Percentiles rank a stretch among this genome's conserved stretches.
Evolutionary conservation across 2,113 vertebrate species (phyloP).

Genomic region (Protobothrops mucrosquamatus): DNA sequence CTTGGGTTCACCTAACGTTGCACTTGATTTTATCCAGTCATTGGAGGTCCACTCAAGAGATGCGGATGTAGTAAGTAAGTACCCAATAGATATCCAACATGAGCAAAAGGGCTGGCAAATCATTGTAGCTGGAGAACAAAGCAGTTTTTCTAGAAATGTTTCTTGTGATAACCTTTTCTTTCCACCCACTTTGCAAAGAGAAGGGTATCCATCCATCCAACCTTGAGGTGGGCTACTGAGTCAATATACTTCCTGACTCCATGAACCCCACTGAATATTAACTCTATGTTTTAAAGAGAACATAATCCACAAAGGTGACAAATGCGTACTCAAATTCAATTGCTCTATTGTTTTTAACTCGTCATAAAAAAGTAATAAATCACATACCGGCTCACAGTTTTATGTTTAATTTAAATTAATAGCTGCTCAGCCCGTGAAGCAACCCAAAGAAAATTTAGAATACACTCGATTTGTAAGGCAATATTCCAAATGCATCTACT

Average conservation of each 20-base stretch:
- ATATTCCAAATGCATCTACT: slow-evolving; percentile 51
- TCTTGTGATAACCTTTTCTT: slow-evolving; percentile 64
- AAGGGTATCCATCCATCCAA: slow-evolving; percentile 69
- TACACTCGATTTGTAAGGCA: slow-evolving; percentile 28
- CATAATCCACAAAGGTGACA: slow-evolving; percentile 63
- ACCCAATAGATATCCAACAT: slow-evolving; percentile 33
- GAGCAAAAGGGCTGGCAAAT: slow-evolving; percentile 64
- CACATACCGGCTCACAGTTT: slow-evolving; percentile 23
- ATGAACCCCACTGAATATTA: slow-evolving; percentile 60
- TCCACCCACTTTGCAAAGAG: slow-evolving; percentile 72
- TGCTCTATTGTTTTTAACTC: slow-evolving; percentile 27
- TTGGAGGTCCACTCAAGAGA: slow-evolving; percentile 27
- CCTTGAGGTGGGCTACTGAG: slow-evolving; percentile 53
- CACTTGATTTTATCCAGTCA: slow-evolving; percentile 19
- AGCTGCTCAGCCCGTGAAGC: slow-evolving; percentile 37
- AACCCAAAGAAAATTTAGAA: slow-evolving; percentile 50
- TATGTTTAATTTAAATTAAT: slow-evolving; percentile 40
- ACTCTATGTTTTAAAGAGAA: slow-evolving; percentile 52
- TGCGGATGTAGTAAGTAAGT: slow-evolving; percentile 41
- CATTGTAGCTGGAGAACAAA: slow-evolving; percentile 59
- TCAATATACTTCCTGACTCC: slow-evolving; percentile 50
- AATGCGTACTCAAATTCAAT: slow-evolving; percentile 51
- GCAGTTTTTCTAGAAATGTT: slow-evolving; percentile 70
- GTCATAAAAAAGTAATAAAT: slow-evolving; percentile 31
- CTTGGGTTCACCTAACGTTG: background rate